Evolutionary conservation across 2,113 vertebrate genomes (phyloP).

Genomic region (Arizona elegans): DNA sequence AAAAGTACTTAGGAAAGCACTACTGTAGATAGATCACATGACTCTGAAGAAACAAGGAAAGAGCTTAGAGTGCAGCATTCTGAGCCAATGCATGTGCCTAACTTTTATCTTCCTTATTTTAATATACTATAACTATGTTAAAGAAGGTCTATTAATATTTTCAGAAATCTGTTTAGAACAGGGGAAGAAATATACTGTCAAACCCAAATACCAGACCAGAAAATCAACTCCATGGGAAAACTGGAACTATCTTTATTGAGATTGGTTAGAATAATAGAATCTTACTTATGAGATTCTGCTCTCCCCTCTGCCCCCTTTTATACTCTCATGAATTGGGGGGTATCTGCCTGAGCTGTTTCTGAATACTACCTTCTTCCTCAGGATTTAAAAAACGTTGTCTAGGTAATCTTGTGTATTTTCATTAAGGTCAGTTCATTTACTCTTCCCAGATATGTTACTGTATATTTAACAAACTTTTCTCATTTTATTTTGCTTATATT

Average conservation of each 20-base stretch:
- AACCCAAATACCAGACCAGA: background rate
- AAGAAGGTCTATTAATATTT: background rate
- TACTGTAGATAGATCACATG: background rate
- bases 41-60: background rate
- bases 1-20: background rate
- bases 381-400: background rate
- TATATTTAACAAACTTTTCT: conserved; percentile 14
- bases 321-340: background rate
- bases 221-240: background rate
- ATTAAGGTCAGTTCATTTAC: background rate
- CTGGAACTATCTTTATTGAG: background rate
- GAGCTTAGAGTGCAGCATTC: background rate
- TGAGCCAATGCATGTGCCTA: background rate
- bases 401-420: background rate
- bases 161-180: background rate
- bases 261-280: background rate
- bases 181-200: background rate
- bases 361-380: background rate
- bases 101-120: background rate
- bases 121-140: background rate
- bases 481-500: background rate
- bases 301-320: background rate
- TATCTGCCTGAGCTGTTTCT: background rate
- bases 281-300: background rate
- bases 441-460: background rate